Evolutionary conservation across 2,113 vertebrate genomes (phyloP).

Genomic region (Aspiorhynchus laticeps): DNA sequence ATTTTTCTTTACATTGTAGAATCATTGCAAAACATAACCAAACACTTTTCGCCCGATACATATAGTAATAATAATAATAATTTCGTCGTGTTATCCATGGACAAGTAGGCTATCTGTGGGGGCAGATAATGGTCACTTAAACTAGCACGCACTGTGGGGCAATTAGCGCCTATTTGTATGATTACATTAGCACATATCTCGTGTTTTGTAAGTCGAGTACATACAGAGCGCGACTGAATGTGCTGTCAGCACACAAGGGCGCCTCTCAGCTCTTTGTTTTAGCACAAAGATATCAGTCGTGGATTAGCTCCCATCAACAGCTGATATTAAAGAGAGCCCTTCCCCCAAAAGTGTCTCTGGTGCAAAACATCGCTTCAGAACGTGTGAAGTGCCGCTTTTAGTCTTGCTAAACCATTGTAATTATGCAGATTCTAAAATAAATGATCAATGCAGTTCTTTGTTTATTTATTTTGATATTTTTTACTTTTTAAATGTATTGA

Average conservation of each 20-base stretch:
- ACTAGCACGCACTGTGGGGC: conserved; percentile 36
- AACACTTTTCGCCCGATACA: too few species aligned
- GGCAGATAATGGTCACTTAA: neutral
- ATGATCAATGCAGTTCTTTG: too few species aligned
- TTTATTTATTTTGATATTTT: neutral
- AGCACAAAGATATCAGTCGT: conserved; percentile 56
- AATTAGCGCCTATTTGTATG: conserved; percentile 72
- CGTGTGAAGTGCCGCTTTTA: neutral
- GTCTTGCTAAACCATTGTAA: neutral
- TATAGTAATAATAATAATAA: too few species aligned
- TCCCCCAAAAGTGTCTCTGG: neutral
- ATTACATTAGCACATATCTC: conserved; percentile 60
- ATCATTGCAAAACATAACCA: neutral
- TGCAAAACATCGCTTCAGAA: neutral
- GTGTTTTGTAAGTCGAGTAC: conserved; percentile 47
- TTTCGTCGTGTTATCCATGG: neutral
- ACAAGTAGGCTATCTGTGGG: neutral
- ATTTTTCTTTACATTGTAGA: neutral
- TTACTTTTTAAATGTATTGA: neutral
- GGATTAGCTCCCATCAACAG: conserved; percentile 58
- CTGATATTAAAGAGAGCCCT: conserved; percentile 45
- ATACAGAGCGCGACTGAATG: conserved; percentile 43
- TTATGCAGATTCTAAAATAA: neutral
- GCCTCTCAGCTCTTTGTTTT: conserved; percentile 62
- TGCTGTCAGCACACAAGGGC: conserved; percentile 53